These are phyloP conservation scores for Mormyrus hasselquistii DNA, from an alignment of 2,797 vertebrate genomes.

Conservation along the genomic window DNA sequence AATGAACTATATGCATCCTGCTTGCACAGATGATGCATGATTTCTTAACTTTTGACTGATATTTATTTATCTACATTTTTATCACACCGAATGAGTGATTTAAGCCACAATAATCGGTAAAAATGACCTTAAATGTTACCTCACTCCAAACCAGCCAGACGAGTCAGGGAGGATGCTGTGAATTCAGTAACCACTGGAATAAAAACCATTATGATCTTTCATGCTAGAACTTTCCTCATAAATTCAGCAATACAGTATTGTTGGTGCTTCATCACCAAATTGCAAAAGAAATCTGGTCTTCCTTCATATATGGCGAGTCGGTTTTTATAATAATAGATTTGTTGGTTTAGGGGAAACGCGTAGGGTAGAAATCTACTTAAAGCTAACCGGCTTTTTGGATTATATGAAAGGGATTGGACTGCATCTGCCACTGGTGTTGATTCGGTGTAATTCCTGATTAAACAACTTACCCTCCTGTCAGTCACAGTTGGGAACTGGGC, in stretches of 20 bases:
- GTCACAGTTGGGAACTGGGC: slow-evolving; percentile 57
- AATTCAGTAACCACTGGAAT: not conserved
- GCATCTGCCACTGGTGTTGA: slow-evolving; percentile 64
- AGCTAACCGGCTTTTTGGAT: slow-evolving; percentile 57
- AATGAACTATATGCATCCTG: too few species aligned
- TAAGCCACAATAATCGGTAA: not conserved
- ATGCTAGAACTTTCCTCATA: not conserved
- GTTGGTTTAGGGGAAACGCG: slow-evolving; percentile 30
- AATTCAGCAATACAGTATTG: too few species aligned
- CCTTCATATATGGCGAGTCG: slow-evolving; percentile 24
- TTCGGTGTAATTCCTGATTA: slow-evolving; percentile 67
- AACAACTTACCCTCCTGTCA: slow-evolving; percentile 67
- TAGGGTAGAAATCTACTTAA: slow-evolving; percentile 49
- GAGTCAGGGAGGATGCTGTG: not conserved
- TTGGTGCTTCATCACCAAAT: not conserved
- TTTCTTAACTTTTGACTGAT: slow-evolving; percentile 1
- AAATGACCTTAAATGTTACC: not conserved
- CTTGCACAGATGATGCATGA: not conserved
- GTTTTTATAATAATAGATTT: slow-evolving; percentile 37
- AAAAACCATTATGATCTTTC: not conserved
- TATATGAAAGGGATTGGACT: slow-evolving; percentile 60
- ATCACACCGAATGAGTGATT: not conserved
- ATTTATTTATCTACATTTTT: not conserved
- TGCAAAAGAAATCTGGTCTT: slow-evolving; percentile 32
- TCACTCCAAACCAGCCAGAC: not conserved